A percentile compares a stretch with the other conserved stretches of the same genome.
phyloP scores from a whole-genome alignment of 2,888 invertebrate species.

The Eupithecia subumbrata region DNA sequence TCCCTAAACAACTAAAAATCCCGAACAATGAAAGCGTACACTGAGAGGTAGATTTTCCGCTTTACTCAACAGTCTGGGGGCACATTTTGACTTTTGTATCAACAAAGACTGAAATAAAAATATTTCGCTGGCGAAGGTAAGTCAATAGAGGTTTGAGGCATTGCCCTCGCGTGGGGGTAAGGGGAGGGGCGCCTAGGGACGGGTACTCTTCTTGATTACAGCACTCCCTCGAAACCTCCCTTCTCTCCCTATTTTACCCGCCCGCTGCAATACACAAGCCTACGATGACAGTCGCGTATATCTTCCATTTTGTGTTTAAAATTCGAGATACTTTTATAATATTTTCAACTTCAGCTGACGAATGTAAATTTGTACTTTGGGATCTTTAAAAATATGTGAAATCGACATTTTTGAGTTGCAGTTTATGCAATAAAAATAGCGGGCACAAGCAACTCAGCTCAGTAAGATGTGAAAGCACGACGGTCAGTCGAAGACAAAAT shows the following conservation, averaged over 20 bases:
- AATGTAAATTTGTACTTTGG: background rate
- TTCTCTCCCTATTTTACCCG: slow-evolving; percentile 55
- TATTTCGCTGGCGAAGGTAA: slow-evolving; percentile 74
- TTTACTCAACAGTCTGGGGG: slow-evolving; percentile 47
- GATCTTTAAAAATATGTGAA: background rate
- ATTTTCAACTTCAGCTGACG: slow-evolving; percentile 5
- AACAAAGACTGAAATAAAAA: slow-evolving; percentile 74
- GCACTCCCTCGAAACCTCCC: slow-evolving; percentile 64
- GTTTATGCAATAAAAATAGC: background rate
- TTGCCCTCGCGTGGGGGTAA: slow-evolving; percentile 69
- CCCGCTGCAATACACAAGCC: slow-evolving; percentile 70
- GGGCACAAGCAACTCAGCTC: background rate
- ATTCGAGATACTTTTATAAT: slow-evolving; percentile 32
- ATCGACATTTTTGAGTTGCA: background rate
- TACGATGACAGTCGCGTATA: slow-evolving; percentile 66
- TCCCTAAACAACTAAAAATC: slow-evolving; percentile 5
- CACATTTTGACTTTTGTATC: slow-evolving; percentile 68
- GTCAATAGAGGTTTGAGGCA: slow-evolving; percentile 82
- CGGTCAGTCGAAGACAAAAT: background rate
- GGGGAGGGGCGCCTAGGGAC: slow-evolving; percentile 73
- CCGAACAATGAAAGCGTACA: slow-evolving; percentile 21
- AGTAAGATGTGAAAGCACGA: background rate
- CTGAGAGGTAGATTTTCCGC: slow-evolving; percentile 37
- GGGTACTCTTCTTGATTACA: slow-evolving; percentile 85
- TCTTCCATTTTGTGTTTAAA: slow-evolving; percentile 56